Evolutionary conservation across 2,888 invertebrate genomes (phyloP).

Genomic region (Automeris io): DNA sequence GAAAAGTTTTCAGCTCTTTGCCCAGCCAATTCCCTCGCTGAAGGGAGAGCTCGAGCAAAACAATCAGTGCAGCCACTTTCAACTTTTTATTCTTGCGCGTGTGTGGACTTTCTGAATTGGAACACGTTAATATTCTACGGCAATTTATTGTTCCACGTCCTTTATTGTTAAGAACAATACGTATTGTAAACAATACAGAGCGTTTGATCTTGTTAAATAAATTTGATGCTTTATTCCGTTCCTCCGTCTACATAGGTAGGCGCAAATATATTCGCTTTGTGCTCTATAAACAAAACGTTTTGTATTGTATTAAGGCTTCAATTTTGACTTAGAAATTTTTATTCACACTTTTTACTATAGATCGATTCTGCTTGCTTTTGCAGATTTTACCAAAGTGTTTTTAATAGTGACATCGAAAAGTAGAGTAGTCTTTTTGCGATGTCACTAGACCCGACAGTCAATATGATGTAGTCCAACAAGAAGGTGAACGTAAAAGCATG

Average conservation of each 20-base stretch:
- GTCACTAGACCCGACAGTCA: no score
- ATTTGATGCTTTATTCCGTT: background rate
- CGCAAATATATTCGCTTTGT: background rate
- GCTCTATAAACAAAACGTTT: background rate
- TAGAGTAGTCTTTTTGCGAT: no score
- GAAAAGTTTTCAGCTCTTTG: slow-evolving; percentile 17
- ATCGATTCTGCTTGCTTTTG: no score
- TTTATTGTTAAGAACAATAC: background rate
- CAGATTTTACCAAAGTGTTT: no score
- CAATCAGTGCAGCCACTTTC: slow-evolving; percentile 17
- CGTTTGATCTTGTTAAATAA: background rate
- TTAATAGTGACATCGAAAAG: no score
- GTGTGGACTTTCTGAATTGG: slow-evolving; percentile 8
- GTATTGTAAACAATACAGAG: background rate
- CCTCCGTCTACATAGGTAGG: background rate
- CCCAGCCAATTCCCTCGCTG: slow-evolving; percentile 17
- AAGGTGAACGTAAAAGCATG: no score
- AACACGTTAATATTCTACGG: slow-evolving; percentile 1
- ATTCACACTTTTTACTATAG: no score
- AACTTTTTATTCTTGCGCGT: slow-evolving; percentile 13
- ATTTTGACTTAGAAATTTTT: no score
- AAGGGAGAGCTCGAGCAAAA: slow-evolving; percentile 11
- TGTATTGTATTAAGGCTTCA: background rate
- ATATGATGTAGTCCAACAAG: no score
- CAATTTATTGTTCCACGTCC: background rate